These are phyloP conservation scores for Andricus quercusramuli DNA, from an alignment of 2,888 invertebrate genomes.

Conservation along the genomic window DNA sequence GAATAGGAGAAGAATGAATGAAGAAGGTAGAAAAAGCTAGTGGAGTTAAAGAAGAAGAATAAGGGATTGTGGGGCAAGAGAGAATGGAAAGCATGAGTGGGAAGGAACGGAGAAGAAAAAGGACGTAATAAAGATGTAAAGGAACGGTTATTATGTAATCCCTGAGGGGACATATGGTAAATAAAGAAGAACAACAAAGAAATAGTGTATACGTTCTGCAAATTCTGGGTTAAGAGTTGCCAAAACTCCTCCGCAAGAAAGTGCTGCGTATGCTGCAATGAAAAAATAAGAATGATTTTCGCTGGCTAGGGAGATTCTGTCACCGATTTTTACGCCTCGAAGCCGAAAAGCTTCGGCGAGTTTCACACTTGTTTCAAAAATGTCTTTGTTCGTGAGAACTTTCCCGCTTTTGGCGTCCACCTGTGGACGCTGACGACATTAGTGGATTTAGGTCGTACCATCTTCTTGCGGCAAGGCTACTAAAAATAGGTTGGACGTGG, in stretches of 20 bases:
- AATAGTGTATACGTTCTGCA: not conserved
- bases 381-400: slow-evolving; percentile 56
- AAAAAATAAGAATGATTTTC: slow-evolving; percentile 45
- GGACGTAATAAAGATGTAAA: too few species aligned
- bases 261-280: not conserved
- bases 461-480: slow-evolving; percentile 5
- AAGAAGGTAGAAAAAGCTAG: too few species aligned
- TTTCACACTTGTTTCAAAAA: slow-evolving; percentile 59
- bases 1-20: too few species aligned
- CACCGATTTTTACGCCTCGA: slow-evolving; percentile 56
- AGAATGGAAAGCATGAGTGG: too few species aligned
- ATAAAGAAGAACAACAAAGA: not conserved
- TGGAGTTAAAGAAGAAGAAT: too few species aligned
- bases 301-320: slow-evolving; percentile 54
- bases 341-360: slow-evolving; percentile 55
- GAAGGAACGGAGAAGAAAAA: too few species aligned
- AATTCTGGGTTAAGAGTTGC: not conserved
- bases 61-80: too few species aligned
- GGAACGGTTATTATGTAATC: too few species aligned
- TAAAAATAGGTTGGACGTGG: slow-evolving; percentile 8
- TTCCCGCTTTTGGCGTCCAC: slow-evolving; percentile 54
- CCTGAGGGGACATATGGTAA: too few species aligned
- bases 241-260: not conserved
- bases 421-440: slow-evolving; percentile 54
- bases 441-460: slow-evolving; percentile 7